Conservation (phyloP, 2,113 vertebrate genomes). For the Siphamia tubifer region DNA sequence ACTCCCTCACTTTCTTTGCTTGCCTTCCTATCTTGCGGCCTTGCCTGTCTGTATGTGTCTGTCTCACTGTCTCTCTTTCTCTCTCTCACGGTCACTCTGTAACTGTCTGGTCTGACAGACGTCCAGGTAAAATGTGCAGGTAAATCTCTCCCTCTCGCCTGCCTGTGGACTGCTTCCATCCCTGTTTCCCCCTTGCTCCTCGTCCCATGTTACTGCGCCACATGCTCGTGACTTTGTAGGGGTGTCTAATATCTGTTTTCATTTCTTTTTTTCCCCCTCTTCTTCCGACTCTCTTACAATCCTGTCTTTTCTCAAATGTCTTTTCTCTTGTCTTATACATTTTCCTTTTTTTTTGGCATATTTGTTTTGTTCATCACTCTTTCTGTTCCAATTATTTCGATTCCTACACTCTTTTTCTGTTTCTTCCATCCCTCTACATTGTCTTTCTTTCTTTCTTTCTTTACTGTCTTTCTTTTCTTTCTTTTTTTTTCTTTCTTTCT, state of each 20-base stretch:
- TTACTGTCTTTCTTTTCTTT: neutral
- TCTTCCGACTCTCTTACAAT: neutral
- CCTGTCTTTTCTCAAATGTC: neutral
- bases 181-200: constrained; percentile 70
- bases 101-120: constrained; percentile 85
- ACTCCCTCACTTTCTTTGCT: constrained; percentile 76
- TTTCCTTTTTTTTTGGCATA: neutral
- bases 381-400: neutral
- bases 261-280: constrained; percentile 41
- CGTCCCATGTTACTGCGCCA: constrained; percentile 71
- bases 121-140: constrained; percentile 84
- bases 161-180: constrained; percentile 83
- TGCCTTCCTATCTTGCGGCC: constrained; percentile 79
- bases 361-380: neutral
- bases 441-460: neutral
- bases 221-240: constrained; percentile 29
- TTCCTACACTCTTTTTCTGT: neutral
- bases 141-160: constrained; percentile 84
- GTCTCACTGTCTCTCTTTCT: constrained; percentile 86
- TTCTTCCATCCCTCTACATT: neutral
- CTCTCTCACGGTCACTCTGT: constrained; percentile 82
- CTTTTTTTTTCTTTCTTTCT: neutral
- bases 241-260: constrained; percentile 58
- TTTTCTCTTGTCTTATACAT: neutral
- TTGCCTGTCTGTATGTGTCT: constrained; percentile 80